Evolutionary conservation across 1,140 invertebrate species (phyloP), one percentile per base, ranked within the genome.

Genomic region (Diprion similis): DNA sequence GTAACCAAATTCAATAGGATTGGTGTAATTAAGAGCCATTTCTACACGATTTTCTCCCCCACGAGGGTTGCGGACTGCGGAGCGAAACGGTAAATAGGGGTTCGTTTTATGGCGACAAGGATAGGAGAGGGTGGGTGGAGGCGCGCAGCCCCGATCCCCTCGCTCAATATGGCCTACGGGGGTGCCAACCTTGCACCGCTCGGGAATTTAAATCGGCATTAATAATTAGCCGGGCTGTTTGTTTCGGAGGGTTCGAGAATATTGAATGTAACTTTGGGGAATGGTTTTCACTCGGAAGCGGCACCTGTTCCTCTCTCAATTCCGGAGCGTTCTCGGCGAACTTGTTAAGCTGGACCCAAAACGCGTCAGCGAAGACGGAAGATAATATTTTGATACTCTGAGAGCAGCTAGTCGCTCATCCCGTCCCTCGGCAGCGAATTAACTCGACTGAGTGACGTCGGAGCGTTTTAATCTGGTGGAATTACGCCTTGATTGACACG

Each of bases 11-110:
- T 87, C 82, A 86, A 87, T 86, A 79, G 85, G 84, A 87, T 88
- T 82, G 85, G 80, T 88, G 87, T 88, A 88, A 88, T 88, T 87
- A 88, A 88, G 87, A 87, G 87, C 84, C 85, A 85, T 87, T 88
- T 87, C 85, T 86, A 83, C 86, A 82, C 83, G 83, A 86, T 85
- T 86, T 86, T 85, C 81, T 78, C 75, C 76, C 24, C 71, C 46
- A 47, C 45, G 70, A 59, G 77, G 66, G 78, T 73, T 78, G 79
- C 51, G 9, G 51, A 59, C 51, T 17, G 73, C 79, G 73, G 76
- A 76, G 77, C 75, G 77, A 77, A 80, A 82, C 81, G 79, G 83
- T 81, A 85, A 84, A 84, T 85, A 85, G 82, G 84, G 83, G 80
- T 78, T 78, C 78, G 72, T 72, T 17, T 70, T 70, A 70, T 70